These are phyloP conservation scores for Muscicapa adusta DNA, from an alignment of 2,113 vertebrate species.

Conservation along the genomic window DNA sequence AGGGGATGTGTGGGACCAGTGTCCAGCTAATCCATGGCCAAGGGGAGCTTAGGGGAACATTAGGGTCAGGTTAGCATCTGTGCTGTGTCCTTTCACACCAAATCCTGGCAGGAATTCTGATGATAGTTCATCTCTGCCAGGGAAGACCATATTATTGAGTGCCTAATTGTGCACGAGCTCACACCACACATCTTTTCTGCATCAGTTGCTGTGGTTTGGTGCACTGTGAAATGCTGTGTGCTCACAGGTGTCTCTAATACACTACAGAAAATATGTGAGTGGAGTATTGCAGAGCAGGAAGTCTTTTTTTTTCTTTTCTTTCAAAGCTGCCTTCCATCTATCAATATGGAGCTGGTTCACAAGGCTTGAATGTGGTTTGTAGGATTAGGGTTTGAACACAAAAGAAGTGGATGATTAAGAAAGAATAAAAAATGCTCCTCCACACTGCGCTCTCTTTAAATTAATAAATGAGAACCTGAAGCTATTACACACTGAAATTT, in stretches of 20 bases:
- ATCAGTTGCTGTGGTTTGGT: not conserved
- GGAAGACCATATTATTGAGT: not conserved
- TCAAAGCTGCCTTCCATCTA: not conserved
- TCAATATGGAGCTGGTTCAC: not conserved
- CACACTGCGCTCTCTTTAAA: not conserved
- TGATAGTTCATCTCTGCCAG: not conserved
- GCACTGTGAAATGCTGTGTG: not conserved
- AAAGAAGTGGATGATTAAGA: not conserved
- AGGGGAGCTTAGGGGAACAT: not conserved
- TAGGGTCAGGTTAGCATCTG: not conserved
- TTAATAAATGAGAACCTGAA: not conserved
- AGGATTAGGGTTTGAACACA: constrained; percentile 7
- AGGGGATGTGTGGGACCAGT: not conserved
- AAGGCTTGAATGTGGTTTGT: not conserved
- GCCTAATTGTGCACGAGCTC: not conserved
- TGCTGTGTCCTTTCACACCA: not conserved
- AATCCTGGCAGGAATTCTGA: not conserved
- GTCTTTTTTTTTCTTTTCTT: not conserved
- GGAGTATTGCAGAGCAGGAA: not conserved
- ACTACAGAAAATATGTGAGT: accelerated
- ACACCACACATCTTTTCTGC: not conserved
- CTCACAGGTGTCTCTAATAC: not conserved
- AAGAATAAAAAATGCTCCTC: not conserved
- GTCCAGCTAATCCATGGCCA: not conserved
- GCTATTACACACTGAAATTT: not conserved